Evolutionary conservation across 2,113 vertebrate genomes (phyloP).

Genomic region (Guaruba guarouba): DNA sequence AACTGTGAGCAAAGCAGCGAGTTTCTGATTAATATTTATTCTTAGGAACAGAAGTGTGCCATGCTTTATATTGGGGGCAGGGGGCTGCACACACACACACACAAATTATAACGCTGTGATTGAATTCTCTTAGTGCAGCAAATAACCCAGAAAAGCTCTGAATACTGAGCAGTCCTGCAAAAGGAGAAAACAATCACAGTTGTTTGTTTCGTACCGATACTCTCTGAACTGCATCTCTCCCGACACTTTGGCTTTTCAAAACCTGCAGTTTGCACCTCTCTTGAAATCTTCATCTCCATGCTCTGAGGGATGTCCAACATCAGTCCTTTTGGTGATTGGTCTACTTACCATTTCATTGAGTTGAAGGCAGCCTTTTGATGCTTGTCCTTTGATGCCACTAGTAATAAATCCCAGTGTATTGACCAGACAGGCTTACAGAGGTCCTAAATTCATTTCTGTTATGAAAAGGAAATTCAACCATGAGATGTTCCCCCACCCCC

Average conservation of each 20-base stretch:
- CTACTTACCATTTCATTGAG: accelerated
- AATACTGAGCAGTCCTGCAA: neutral
- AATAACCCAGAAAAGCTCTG: neutral
- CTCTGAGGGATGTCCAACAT: neutral
- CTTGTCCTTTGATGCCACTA: neutral
- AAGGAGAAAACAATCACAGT: neutral
- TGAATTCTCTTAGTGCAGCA: neutral
- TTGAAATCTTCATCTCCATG: neutral
- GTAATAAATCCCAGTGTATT: neutral
- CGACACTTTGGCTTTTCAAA: neutral
- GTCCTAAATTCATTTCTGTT: neutral
- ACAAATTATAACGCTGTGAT: neutral
- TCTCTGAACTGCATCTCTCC: neutral
- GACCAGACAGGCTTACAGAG: neutral
- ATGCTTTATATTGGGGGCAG: neutral
- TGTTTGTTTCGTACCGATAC: neutral
- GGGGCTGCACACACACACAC: neutral
- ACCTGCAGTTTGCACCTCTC: neutral
- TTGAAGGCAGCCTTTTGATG: neutral
- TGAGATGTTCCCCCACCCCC: neutral
- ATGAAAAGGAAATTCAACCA: neutral
- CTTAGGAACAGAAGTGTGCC: neutral
- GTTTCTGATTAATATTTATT: neutral
- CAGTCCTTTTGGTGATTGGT: neutral
- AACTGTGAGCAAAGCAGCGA: neutral